Base-by-base conservation (phyloP, 1,140 invertebrate genomes). In the Medauroidea extradentata region DNA sequence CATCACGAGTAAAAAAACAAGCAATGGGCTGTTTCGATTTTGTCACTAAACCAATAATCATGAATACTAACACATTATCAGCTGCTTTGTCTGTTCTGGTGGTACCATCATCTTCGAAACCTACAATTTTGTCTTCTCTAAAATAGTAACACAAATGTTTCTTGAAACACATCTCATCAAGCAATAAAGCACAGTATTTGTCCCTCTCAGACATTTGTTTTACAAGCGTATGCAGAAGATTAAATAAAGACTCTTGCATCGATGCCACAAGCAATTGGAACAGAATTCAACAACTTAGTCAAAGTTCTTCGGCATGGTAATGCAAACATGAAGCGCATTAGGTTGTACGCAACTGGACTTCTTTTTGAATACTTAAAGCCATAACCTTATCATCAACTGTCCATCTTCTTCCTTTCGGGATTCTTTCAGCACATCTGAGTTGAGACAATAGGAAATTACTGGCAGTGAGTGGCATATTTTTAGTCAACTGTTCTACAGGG, bases 131-230 rank as follows among this genome's bases (percentile, higher is more conserved):
- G 11, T 34, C 29, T 34, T 34, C 29, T 34, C 11, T 34, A 4
- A 34, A 7, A 34, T 11, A 53, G 46, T 63, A 68, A 19, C 57
- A 1, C 4, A 67, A 16, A 23, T 43, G 34, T 13, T 42, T 24
- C 21, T n/a, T 16, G 14, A 64, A 16, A 38, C 42, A 44, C 25
- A 66, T 57, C 57, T 67, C 63, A 55, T 66, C 63, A 53, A 63
- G 61, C 2, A 64, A 27, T 13, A 66, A 14, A 8, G 34, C 39
- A 52, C 56, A 62, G 14, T 53, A 13, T 23, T 50, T 56, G 34
- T 64, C 63, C 8, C 25, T 19, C 13, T n/a, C 5, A 18, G 4
- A 5, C 21, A 52, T 24, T 44, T 52, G 18, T 18, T 19, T 27
- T 23, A 52, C 21, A 4, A 18, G 18, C n/a, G 4, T 5, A 5